Evolutionary conservation across 1,140 invertebrate species (phyloP), one percentile per base, ranked within the genome.

Genomic region (Bombus picipes): DNA sequence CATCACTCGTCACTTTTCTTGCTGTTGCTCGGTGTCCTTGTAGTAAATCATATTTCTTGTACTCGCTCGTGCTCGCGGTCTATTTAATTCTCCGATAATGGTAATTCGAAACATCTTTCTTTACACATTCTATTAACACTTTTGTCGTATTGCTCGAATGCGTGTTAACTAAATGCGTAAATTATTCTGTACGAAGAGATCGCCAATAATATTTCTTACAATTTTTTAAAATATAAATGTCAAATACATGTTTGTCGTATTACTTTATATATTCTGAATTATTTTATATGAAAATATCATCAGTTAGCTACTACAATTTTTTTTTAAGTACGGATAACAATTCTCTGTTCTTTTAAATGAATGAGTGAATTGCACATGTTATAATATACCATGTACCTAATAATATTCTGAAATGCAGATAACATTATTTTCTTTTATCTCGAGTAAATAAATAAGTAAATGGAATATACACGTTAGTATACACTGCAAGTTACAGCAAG

Each of bases 1-100:
- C 75, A 66, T 78, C 75, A 66, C 75, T 78, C 57, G 75, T 66
- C 77, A 68, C 77, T 68, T 79, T 79, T 66, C 77, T 79, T 68
- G 41, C 41, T 3, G 22, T 34, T 47, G 6, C n/a, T 9, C 53
- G 13, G 18, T 43, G 75, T 78, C 75, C 75, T 78, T 78, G 75
- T 15, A 41, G 75, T 65, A 66, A 78, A 78, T 78, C 37, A 65
- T 78, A 37, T 18, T 78, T 41, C 39, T 62, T 41, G 75, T 59
- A 22, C 25, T 41, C 28, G 32, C 75, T 77, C 77, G 39, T 43
- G 62, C n/a, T 66, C 53, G 18, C 47, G 32, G 41, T 43, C 39
- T 41, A 32, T 79, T 79, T 59, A 68, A 68, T 79, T 34, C 62
- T 47, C 12, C 62, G 28, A 79, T 34, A 10, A 32, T 25, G 3